These are phyloP conservation scores for Nerophis lumbriciformis DNA, from an alignment of 2,113 vertebrate genomes.

Conservation along the genomic window DNA sequence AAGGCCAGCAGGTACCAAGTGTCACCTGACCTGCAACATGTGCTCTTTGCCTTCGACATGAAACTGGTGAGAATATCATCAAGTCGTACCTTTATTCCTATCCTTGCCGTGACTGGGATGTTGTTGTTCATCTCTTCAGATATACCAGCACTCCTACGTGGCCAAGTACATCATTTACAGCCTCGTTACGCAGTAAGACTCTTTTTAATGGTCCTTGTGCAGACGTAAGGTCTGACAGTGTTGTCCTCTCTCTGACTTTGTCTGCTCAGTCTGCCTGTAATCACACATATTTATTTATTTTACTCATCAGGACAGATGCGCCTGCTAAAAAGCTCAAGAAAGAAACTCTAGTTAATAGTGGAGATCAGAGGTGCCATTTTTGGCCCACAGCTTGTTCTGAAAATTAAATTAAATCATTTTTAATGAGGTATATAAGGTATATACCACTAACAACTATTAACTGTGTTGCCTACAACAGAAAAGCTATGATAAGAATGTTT, in stretches of 20 bases:
- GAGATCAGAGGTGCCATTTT: no score
- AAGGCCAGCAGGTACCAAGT: slow-evolving; percentile 85
- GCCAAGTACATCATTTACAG: slow-evolving; percentile 90
- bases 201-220: neutral
- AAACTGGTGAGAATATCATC: slow-evolving; percentile 75
- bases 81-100: neutral
- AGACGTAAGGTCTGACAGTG: no score
- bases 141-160: slow-evolving; percentile 84
- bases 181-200: slow-evolving; percentile 68
- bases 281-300: neutral
- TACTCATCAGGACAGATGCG: neutral
- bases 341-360: no score
- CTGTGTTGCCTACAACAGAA: no score
- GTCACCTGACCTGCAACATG: slow-evolving; percentile 87
- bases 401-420: no score
- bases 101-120: neutral
- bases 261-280: neutral
- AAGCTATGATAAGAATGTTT: no score
- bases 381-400: no score
- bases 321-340: no score
- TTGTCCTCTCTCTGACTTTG: neutral
- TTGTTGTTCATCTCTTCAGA: slow-evolving; percentile 69
- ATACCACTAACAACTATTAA: no score
- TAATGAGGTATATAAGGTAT: no score
- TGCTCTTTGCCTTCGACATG: slow-evolving; percentile 84